Percentiles rank a stretch among this genome's conserved stretches.
Evolutionary conservation across 2,113 vertebrate species (phyloP).

Genomic region (Machaerirhynchus nigripectus): DNA sequence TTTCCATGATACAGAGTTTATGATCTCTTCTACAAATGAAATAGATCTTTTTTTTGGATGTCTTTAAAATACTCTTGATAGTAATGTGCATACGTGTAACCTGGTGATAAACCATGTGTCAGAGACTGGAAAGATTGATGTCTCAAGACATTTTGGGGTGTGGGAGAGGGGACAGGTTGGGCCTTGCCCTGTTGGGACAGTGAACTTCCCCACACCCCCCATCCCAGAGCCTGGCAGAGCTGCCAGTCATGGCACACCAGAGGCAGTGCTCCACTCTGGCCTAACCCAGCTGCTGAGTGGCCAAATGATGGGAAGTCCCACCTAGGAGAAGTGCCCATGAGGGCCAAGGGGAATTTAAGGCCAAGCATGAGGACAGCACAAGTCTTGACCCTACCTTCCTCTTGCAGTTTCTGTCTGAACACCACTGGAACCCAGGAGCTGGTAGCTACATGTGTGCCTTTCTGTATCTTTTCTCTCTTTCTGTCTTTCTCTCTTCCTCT

Average conservation of each 20-base stretch:
- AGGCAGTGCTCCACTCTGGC: neutral
- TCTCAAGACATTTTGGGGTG: neutral
- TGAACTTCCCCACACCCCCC: neutral
- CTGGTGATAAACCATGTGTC: neutral
- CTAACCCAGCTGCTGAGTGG: neutral
- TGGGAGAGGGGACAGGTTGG: neutral
- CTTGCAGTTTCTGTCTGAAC: neutral
- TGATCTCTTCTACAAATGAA: neutral
- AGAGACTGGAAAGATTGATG: neutral
- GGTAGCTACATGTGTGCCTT: neutral
- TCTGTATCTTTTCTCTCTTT: neutral
- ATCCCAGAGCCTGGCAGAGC: neutral
- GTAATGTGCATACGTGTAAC: neutral
- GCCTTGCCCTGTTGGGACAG: neutral
- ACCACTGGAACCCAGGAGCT: rapidly evolving
- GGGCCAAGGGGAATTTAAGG: neutral
- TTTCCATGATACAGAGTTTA: neutral
- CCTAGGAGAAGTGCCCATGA: neutral
- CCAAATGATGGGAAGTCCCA: neutral
- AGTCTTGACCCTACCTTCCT: neutral
- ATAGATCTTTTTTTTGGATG: neutral
- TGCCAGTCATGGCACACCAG: neutral
- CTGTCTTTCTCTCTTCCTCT: neutral
- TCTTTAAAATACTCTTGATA: neutral
- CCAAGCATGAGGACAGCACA: neutral